These are phyloP conservation scores for Oenanthe oenanthe DNA, from an alignment of 2,113 vertebrate species.

Conservation along the genomic window DNA sequence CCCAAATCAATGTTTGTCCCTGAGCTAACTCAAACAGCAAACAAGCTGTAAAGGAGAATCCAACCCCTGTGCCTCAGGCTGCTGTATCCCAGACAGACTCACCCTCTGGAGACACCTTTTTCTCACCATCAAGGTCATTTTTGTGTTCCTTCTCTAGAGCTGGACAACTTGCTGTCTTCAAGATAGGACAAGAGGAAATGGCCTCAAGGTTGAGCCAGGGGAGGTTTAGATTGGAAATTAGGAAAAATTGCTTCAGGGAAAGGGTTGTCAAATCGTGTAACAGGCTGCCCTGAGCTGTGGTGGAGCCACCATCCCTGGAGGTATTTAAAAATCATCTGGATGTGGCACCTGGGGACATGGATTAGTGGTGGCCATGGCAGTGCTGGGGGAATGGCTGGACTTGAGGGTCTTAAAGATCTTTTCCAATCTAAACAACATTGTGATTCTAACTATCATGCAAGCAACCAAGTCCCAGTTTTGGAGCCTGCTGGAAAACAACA, in stretches of 20 bases:
- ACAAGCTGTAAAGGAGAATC: not conserved
- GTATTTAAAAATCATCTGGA: not conserved
- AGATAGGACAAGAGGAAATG: not conserved
- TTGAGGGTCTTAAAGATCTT: not conserved
- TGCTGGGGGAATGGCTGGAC: not conserved
- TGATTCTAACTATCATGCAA: fast-evolving
- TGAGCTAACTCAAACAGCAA: not conserved
- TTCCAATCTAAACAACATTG: not conserved
- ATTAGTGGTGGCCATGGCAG: not conserved
- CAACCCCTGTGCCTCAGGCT: not conserved
- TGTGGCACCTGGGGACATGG: not conserved
- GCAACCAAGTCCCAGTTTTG: not conserved
- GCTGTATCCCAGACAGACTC: not conserved
- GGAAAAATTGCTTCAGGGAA: not conserved
- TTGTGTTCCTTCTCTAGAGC: not conserved
- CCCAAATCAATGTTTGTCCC: not conserved
- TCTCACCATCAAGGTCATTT: not conserved
- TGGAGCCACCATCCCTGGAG: no score
- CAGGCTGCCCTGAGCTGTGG: not conserved
- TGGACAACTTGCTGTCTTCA: not conserved
- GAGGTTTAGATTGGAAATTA: not conserved
- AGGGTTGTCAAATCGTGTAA: not conserved
- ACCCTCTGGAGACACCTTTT: not conserved
- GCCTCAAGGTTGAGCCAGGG: not conserved
- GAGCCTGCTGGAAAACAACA: not conserved